Evolutionary conservation across 2,888 invertebrate species (phyloP), one percentile per base, ranked within the genome.

Genomic region (Pseudococcus jackbeardsleyi): DNA sequence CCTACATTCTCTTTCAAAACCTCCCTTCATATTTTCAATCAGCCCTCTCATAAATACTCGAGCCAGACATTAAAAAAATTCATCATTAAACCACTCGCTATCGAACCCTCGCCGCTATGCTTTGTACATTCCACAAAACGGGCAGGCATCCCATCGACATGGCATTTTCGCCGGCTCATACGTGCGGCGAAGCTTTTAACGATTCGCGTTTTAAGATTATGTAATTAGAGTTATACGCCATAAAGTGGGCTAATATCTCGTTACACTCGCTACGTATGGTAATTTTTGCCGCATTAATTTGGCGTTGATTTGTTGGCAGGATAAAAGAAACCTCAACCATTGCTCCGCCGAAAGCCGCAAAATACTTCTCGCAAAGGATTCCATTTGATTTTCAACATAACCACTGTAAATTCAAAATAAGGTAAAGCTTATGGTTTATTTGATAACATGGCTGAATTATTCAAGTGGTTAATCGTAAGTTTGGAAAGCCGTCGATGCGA

Each of bases 361-460:
- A 72, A 72, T 72, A 72, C 68, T 72, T 72, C 68, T 72, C n/a
- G 68, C 68, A 72, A 72, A 72, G 68, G 68, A 72, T 72, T 72
- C 68, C 68, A 72, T 72, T 72, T 72, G 33, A 72, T 72, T 72
- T 72, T 72, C 68, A 72, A 26, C 68, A 72, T 72, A 72, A 72
- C 68, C 68, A 72, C 68, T 72, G 68, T 72, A 72, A 72, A 72
- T 72, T 72, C 68, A 72, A 26, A 72, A 72, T 72, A 72, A 72
- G 68, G 68, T 72, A 72, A 72, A 33, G 68, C 68, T 72, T 72
- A 72, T 72, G 68, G 68, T 72, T 72, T 72, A 72, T 72, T 72
- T 72, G 68, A 72, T 72, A 33, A 72, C 68, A 33, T 15, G 68
- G 26, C 68, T 72, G 68, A 72, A 72, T 72, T 72, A 72, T 72